These are phyloP conservation scores for Tineola bisselliella DNA, from an alignment of 2,888 invertebrate genomes.

Conservation along the genomic window DNA sequence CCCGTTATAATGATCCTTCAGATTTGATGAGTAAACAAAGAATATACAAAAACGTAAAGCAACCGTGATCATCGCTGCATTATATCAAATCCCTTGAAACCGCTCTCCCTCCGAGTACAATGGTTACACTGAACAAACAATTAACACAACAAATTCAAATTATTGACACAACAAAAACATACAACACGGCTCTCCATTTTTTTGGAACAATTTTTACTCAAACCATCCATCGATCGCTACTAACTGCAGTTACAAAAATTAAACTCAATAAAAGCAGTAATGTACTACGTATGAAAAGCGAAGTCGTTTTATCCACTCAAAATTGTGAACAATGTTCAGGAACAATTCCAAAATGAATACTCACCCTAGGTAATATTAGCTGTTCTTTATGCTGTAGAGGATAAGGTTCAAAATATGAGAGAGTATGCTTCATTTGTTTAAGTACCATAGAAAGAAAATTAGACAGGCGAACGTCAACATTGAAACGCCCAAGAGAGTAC, in stretches of 20 bases:
- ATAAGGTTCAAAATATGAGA: neutral
- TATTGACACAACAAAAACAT: conserved; percentile 10
- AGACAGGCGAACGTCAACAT: conserved; percentile 12
- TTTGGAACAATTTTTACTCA: neutral
- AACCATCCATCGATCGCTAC: neutral
- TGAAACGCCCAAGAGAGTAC: neutral
- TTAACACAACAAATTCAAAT: conserved; percentile 12
- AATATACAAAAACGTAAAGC: conserved; percentile 4
- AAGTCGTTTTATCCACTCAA: neutral
- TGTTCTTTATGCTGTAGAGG: neutral
- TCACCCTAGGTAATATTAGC: neutral
- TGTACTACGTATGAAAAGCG: neutral
- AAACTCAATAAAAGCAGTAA: neutral
- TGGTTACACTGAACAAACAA: conserved; percentile 9
- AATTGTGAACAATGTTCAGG: neutral
- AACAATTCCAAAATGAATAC: neutral
- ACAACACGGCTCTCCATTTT: neutral
- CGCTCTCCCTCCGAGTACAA: neutral
- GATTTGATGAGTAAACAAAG: conserved; percentile 7
- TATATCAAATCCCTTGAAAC: conserved; percentile 5
- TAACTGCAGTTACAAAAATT: neutral
- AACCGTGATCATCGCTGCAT: conserved; percentile 4
- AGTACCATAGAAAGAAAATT: conserved; percentile 11
- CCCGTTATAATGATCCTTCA: conserved; percentile 2
- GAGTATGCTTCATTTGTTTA: neutral